phyloP scores from a whole-genome alignment of 2,888 invertebrate species.

The Trimorus sp. region DNA sequence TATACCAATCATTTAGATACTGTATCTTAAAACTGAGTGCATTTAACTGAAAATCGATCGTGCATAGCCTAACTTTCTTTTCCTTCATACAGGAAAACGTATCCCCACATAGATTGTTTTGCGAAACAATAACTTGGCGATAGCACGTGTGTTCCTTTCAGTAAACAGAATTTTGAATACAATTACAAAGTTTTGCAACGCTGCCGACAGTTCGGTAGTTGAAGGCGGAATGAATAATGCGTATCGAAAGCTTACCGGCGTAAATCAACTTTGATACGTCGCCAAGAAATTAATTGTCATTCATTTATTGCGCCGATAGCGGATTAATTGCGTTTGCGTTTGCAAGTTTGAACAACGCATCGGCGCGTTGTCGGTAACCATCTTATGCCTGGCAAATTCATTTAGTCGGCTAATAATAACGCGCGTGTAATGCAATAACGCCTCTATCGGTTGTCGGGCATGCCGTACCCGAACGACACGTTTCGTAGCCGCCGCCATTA shows the following conservation, averaged over 20 bases:
- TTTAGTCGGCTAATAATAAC: conserved; percentile 38
- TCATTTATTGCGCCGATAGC: conserved; percentile 1
- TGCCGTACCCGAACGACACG: background rate
- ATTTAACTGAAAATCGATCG: no score
- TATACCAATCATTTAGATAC: no score
- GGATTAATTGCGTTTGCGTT: conserved; percentile 16
- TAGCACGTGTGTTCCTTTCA: no score
- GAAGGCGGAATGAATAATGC: background rate
- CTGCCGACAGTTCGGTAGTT: no score
- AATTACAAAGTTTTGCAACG: no score
- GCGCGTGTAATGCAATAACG: conserved; percentile 21
- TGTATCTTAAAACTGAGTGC: no score
- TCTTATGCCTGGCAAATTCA: conserved; percentile 19
- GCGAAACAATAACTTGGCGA: no score
- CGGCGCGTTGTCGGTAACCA: conserved; percentile 20
- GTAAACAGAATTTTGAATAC: no score
- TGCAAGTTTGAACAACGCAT: conserved; percentile 24
- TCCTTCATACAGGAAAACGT: background rate
- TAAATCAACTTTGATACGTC: background rate
- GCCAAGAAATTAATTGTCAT: conserved; percentile 3
- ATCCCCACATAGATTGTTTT: no score
- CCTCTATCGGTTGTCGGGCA: background rate
- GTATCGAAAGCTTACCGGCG: no score
- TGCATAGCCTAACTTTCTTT: no score
- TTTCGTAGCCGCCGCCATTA: background rate